A percentile compares a stretch with the other conserved stretches of the same genome.
Conservation (phyloP, 2,888 invertebrate species). For the Xestia c-nigrum region DNA sequence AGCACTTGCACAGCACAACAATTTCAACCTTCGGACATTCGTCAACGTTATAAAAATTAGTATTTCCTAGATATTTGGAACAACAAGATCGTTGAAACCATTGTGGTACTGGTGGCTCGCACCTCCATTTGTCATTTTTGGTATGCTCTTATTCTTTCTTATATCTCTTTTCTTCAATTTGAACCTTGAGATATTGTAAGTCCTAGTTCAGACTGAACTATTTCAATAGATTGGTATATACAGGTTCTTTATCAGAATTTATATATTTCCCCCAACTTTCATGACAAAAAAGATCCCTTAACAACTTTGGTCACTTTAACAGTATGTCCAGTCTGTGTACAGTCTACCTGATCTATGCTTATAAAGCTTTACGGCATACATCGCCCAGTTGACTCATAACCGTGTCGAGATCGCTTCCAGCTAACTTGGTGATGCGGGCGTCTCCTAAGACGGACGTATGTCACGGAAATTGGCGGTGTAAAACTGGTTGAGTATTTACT, state of each 20-base stretch:
- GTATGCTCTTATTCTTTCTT: no score
- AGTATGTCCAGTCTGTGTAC: constrained; percentile 20
- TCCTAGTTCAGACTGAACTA: background rate
- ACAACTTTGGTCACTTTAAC: no score
- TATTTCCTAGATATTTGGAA: no score
- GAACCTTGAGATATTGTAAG: background rate
- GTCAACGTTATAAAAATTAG: no score
- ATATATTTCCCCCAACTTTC: background rate
- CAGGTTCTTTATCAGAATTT: background rate
- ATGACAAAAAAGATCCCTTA: background rate
- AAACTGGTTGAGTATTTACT: background rate
- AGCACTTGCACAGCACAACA: no score
- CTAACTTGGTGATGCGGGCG: constrained; percentile 81
- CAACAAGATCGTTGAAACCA: no score
- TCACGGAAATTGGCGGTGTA: constrained; percentile 15
- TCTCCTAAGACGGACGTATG: constrained; percentile 70
- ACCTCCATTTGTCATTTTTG: no score
- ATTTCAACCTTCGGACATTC: no score
- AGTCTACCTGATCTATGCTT: constrained; percentile 68
- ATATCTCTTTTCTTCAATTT: background rate
- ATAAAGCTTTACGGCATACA: constrained; percentile 79
- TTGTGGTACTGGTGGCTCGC: no score
- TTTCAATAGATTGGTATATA: background rate
- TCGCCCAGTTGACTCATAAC: constrained; percentile 89
- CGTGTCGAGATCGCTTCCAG: constrained; percentile 81